phyloP scores from a whole-genome alignment of 2,797 vertebrate species.

The Sarcoramphus papa region DNA sequence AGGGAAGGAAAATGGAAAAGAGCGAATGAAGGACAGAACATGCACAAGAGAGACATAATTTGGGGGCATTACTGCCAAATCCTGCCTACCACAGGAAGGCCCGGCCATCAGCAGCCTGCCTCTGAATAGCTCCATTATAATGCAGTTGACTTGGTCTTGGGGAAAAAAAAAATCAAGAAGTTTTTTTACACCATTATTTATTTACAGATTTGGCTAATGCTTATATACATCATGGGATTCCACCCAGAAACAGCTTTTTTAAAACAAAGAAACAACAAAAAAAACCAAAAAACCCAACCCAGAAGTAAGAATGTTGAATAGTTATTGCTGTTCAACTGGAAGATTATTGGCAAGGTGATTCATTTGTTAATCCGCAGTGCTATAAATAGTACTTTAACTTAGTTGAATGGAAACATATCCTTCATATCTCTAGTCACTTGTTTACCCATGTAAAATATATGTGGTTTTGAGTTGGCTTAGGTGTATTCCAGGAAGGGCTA shows the following conservation, averaged over 20 bases:
- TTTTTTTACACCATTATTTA: neutral
- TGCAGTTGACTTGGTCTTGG: neutral
- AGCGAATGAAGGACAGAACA: neutral
- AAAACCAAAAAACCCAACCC: neutral
- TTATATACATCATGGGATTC: neutral
- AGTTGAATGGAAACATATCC: conserved; percentile 7
- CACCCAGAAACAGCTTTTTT: neutral
- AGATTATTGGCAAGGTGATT: conserved; percentile 28
- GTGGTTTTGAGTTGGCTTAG: neutral
- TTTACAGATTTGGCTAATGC: neutral
- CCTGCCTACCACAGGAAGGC: neutral
- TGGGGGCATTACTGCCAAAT: neutral
- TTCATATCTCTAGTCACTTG: conserved; percentile 21
- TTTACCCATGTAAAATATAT: conserved; percentile 19
- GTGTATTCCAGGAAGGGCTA: conserved; percentile 18
- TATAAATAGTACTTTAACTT: conserved; percentile 38
- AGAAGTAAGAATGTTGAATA: neutral
- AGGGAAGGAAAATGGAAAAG: neutral
- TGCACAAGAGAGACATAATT: neutral
- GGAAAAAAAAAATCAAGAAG: neutral
- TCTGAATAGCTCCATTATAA: neutral
- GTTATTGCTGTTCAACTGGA: neutral
- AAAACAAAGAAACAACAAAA: neutral
- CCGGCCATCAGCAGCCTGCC: neutral
- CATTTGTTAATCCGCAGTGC: neutral